Percentiles rank a stretch among this genome's conserved stretches.
phyloP scores from a whole-genome alignment of 2,888 invertebrate genomes.

The Drosophila maculinotata region DNA sequence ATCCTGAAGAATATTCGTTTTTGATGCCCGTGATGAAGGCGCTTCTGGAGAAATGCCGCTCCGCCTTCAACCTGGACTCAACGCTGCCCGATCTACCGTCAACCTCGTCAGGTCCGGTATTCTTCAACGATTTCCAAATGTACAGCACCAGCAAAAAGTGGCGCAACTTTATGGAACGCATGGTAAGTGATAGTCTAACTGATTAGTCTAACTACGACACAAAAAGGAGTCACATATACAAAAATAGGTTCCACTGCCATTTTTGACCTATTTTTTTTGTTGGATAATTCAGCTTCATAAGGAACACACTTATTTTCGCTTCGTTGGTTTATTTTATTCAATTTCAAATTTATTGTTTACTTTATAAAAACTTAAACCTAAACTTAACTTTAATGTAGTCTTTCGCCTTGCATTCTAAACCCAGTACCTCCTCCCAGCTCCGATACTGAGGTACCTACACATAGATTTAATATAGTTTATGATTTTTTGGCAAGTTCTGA shows the following conservation, averaged over 20 bases:
- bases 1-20: slow-evolving; percentile 87
- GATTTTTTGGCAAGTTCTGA: slow-evolving; percentile 82
- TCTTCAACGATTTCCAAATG: slow-evolving; percentile 87
- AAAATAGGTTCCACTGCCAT: no score
- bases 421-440: neutral
- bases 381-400: slow-evolving; percentile 27
- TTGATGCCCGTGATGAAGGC: slow-evolving; percentile 88
- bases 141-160: slow-evolving; percentile 87
- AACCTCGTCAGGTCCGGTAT: slow-evolving; percentile 86
- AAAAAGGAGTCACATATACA: no score
- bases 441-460: neutral
- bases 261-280: no score
- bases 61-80: slow-evolving; percentile 82
- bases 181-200: slow-evolving; percentile 85
- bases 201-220: no score
- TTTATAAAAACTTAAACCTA: slow-evolving; percentile 22
- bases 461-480: slow-evolving; percentile 74
- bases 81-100: slow-evolving; percentile 86
- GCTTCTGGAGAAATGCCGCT: slow-evolving; percentile 86
- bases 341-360: slow-evolving; percentile 24
- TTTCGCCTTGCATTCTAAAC: slow-evolving; percentile 7
- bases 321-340: slow-evolving; percentile 6
- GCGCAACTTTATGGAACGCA: slow-evolving; percentile 86
- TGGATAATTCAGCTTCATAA: no score
- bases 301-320: no score